Evolutionary conservation across 2,888 invertebrate genomes (phyloP).

Genomic region (Junonia oenone): DNA sequence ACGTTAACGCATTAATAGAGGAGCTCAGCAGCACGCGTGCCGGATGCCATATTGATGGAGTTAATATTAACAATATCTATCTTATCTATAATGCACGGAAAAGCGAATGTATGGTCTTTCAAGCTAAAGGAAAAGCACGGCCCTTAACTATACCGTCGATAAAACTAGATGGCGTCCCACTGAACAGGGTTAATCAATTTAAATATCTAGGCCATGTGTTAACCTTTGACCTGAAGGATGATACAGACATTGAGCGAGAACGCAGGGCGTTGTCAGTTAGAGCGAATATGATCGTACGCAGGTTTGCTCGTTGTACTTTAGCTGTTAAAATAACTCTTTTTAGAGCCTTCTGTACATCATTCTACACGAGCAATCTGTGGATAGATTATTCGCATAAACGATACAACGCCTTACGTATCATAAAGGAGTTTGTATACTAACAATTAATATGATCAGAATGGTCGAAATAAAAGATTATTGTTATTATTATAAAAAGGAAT

Average conservation of each 20-base stretch:
- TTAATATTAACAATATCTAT: too few relatives aligned
- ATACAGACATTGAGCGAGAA: background rate
- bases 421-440: too few relatives aligned
- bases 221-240: background rate
- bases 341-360: background rate
- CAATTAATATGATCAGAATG: too few relatives aligned
- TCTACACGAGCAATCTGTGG: background rate
- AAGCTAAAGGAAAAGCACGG: background rate
- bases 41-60: too few relatives aligned
- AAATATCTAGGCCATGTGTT: background rate
- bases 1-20: too few relatives aligned
- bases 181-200: background rate
- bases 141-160: background rate
- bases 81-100: too few relatives aligned
- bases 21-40: too few relatives aligned
- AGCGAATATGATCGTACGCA: background rate
- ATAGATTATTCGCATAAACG: background rate
- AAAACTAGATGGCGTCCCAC: background rate
- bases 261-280: background rate
- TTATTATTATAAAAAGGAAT: too few relatives aligned
- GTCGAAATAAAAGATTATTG: too few relatives aligned
- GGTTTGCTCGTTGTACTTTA: background rate
- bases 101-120: background rate
- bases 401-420: background rate
- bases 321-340: background rate